phyloP scores from a whole-genome alignment of 2,797 vertebrate species.

The Sebastes elongatus region DNA sequence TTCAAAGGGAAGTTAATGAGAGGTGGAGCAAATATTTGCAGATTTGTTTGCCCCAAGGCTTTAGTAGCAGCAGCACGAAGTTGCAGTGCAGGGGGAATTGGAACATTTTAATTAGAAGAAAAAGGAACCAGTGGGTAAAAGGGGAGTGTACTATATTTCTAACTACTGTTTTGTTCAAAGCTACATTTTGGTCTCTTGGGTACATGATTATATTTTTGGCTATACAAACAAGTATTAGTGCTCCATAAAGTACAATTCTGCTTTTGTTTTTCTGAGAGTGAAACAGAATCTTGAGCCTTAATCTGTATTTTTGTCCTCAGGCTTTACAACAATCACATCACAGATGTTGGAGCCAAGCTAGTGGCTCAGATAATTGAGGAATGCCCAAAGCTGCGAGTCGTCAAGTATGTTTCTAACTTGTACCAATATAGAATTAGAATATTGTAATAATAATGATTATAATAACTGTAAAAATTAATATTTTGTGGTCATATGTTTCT shows the following conservation, averaged over 20 bases:
- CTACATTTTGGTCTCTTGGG: neutral
- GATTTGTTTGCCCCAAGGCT: neutral
- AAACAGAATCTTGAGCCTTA: neutral
- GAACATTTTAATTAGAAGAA: neutral
- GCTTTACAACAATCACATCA: conserved; percentile 94
- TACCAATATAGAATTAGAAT: neutral
- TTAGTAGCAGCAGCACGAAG: neutral
- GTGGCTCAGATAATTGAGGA: conserved; percentile 90
- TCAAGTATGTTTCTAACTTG: conserved; percentile 85
- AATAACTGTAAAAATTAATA: neutral
- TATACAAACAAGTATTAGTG: neutral
- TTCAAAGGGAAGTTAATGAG: neutral
- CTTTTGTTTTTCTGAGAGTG: neutral
- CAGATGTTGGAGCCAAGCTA: conserved; percentile 88
- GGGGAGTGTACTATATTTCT: neutral
- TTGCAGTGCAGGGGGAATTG: neutral
- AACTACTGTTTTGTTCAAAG: neutral
- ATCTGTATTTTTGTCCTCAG: conserved; percentile 71
- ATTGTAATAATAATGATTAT: neutral
- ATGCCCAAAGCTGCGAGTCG: conserved; percentile 84
- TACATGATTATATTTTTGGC: neutral
- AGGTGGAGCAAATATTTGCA: neutral
- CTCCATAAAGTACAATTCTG: neutral
- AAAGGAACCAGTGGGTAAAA: neutral
- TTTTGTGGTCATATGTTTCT: neutral